Evolutionary conservation across 2,888 invertebrate genomes (phyloP), one percentile per base, ranked within the genome.

Genomic region (Caenorhabditis panamensis): DNA sequence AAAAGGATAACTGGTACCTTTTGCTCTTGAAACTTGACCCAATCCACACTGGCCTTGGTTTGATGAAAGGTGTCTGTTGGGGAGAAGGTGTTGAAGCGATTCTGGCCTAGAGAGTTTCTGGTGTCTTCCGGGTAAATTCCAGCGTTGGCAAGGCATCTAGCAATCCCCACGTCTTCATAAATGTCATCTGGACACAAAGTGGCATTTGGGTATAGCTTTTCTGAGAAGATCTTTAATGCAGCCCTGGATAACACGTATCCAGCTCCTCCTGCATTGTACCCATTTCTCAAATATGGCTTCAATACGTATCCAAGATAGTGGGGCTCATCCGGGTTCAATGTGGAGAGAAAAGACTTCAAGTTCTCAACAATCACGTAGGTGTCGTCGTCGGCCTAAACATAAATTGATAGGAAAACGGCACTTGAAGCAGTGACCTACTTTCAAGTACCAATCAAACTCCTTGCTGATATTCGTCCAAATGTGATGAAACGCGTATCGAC

Each of bases 191-290:
- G 85, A 64, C 88, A 88, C 24, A 79, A 47, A 1, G 82, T 82
- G 11, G 75, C 62, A 71, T 88, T 85, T 24, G 66, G 54, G 58
- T 84, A 86, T 24, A 84, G 53, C 9, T 76, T 16, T 26, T 83
- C 79, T 5, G 76, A 71, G 61, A 88, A 88, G 4, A 84, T 66
- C 59, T 82, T 82, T 61, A 87, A 24, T 2, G 86, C 82, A 9
- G 71, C 85, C 24, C 78, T 69, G 9, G 87, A 87, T 5, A 88
- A 37, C 4, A 88, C 76, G 75, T 88, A 88, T 4, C 86, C 87
- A 22, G 87, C 87, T 5, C 87, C 87, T 0, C 88, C 88, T 1
- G 83, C 82, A 67, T 88, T 87, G 78, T 88, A 88, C n/a, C 88
- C 88, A 18, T 83, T 56, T 22, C 82, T 69, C 58, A 87, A 26